These are phyloP conservation scores for Alentia gelatinosa DNA, from an alignment of 2,888 invertebrate species.

Conservation along the genomic window DNA sequence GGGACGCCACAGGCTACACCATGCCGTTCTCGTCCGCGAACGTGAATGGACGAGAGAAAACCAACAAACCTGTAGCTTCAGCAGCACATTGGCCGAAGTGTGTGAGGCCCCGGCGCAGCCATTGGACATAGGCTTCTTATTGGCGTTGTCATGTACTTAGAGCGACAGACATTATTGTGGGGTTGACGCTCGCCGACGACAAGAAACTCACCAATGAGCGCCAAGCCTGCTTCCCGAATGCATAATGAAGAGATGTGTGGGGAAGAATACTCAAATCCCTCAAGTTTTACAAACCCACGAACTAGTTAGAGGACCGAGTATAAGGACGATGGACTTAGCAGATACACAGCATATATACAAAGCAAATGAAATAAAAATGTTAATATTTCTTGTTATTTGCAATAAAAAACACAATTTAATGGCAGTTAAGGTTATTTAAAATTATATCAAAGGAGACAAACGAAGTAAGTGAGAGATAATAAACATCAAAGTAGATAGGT, in stretches of 20 bases:
- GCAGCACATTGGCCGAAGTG: conserved; percentile 25
- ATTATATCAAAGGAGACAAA: too few relatives aligned
- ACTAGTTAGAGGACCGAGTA: too few relatives aligned
- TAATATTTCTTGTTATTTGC: too few relatives aligned
- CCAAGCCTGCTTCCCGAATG: background rate
- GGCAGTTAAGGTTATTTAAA: too few relatives aligned
- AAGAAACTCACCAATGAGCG: conserved; percentile 5
- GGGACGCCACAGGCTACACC: background rate
- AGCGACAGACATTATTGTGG: conserved; percentile 45
- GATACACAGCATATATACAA: background rate
- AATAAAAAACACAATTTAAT: too few relatives aligned
- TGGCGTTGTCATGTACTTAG: conserved; percentile 34
- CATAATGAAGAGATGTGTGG: conserved; percentile 13
- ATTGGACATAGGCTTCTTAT: conserved; percentile 16
- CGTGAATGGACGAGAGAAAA: conserved; percentile 50
- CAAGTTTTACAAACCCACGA: background rate
- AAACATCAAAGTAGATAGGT: too few relatives aligned
- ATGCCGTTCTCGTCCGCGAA: background rate
- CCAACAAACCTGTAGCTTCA: background rate
- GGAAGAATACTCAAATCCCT: background rate
- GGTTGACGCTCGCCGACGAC: background rate
- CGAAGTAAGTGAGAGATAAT: too few relatives aligned
- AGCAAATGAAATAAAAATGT: too few relatives aligned
- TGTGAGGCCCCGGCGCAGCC: background rate
- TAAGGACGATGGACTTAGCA: too few relatives aligned